Evolutionary conservation across 2,113 vertebrate species (phyloP).

Genomic region (Catharus fuscescens): DNA sequence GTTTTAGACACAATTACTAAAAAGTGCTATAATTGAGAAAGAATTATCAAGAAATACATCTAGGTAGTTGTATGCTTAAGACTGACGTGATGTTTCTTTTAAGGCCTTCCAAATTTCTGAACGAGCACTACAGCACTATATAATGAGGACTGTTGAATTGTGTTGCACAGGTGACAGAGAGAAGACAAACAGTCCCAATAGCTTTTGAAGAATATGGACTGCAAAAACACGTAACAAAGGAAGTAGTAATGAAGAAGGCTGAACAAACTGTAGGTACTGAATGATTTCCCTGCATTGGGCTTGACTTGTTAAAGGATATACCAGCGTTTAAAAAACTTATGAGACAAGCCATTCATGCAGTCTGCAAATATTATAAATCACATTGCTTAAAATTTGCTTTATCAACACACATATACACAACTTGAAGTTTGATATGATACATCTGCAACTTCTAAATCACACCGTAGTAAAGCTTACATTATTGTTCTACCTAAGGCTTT

Average conservation of each 20-base stretch:
- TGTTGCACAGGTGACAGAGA: background rate
- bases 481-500: background rate
- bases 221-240: background rate
- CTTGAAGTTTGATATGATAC: background rate
- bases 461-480: background rate
- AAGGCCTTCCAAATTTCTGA: background rate
- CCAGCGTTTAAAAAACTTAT: background rate
- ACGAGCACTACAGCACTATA: background rate
- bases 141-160: background rate
- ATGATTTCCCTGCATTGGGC: background rate
- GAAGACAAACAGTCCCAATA: background rate
- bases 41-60: background rate
- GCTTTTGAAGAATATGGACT: background rate
- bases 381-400: background rate
- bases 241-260: background rate
- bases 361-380: background rate
- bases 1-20: background rate
- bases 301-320: background rate
- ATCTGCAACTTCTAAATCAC: background rate
- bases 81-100: background rate
- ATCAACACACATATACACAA: background rate
- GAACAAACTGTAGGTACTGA: background rate
- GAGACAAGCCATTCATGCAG: background rate
- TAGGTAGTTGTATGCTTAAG: background rate
- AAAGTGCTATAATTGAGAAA: background rate